These are phyloP conservation scores for Tympanoctomys barrerae DNA, from an alignment of 2,797 vertebrate species.

Conservation along the genomic window DNA sequence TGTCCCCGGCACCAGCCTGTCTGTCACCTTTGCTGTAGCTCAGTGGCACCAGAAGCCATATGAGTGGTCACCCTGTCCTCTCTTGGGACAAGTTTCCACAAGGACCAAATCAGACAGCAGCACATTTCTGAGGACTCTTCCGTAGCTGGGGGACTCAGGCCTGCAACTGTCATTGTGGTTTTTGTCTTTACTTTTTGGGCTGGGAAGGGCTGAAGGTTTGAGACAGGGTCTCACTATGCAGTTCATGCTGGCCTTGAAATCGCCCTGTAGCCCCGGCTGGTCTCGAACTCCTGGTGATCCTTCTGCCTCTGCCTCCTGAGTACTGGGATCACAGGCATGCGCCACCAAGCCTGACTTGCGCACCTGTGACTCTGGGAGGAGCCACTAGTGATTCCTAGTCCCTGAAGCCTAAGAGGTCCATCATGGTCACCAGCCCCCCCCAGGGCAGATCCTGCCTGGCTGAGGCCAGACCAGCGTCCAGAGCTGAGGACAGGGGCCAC, in stretches of 20 bases:
- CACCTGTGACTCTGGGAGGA: not conserved
- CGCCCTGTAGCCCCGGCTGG: too few relatives aligned
- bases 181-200: not conserved
- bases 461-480: not conserved
- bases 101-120: not conserved
- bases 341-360: too few relatives aligned
- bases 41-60: not conserved
- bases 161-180: not conserved
- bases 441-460: too few relatives aligned
- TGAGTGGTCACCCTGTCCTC: not conserved
- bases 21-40: not conserved
- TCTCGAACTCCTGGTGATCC: not conserved
- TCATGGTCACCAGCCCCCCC: rapidly evolving
- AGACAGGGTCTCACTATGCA: not conserved
- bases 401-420: rapidly evolving
- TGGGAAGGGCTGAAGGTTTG: not conserved
- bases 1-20: not conserved
- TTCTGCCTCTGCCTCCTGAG: not conserved
- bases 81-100: not conserved
- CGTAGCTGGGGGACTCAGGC: not conserved
- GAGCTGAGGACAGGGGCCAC: not conserved
- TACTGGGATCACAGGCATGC: not conserved
- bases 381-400: not conserved
- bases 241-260: not conserved
- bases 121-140: not conserved